Conservation (phyloP, 2,113 vertebrate genomes). For the Campylorhamphus procurvoides region DNA sequence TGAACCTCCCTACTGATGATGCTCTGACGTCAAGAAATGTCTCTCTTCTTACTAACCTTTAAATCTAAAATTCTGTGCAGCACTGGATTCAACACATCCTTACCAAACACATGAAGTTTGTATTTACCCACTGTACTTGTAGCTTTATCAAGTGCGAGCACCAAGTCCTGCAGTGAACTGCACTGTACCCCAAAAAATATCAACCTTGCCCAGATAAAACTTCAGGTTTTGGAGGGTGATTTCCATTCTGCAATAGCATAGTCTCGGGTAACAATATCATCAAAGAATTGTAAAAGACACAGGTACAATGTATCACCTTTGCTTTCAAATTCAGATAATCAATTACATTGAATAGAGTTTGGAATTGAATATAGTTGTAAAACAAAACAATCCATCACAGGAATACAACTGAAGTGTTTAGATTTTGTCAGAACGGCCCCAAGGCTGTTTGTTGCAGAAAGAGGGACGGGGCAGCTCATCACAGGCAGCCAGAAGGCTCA, state of each 20-base stretch:
- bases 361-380: background rate
- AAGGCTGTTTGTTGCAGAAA: background rate
- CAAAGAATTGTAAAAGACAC: background rate
- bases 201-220: background rate
- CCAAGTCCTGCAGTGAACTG: background rate
- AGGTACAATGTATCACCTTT: background rate
- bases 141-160: accelerated
- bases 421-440: background rate
- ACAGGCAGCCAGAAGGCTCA: background rate
- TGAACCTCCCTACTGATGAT: background rate
- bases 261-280: background rate
- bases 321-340: background rate
- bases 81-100: background rate
- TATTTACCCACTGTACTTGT: background rate
- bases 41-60: background rate
- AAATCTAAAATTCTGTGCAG: background rate
- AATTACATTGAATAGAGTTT: background rate
- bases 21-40: background rate
- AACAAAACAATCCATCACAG: background rate
- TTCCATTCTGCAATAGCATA: background rate
- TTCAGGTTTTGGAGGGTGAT: accelerated
- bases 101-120: background rate
- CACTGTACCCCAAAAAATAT: background rate
- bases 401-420: background rate
- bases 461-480: background rate